Evolutionary conservation across 2,888 invertebrate genomes (phyloP).

Genomic region (Phoenoteleia sp.): DNA sequence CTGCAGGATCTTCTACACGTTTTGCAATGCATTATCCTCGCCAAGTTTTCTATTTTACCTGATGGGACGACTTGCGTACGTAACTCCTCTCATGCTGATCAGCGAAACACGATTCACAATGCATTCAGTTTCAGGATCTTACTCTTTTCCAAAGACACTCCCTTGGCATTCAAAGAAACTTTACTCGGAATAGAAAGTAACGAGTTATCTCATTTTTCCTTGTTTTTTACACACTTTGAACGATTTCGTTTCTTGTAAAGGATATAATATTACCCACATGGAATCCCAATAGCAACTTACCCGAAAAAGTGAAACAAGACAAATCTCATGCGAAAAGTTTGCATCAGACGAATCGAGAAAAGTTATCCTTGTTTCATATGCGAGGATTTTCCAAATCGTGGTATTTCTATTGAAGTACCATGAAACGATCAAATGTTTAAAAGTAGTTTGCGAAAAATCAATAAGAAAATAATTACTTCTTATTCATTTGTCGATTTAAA

Average conservation of each 20-base stretch:
- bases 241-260: constrained; percentile 55
- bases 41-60: constrained; percentile 70
- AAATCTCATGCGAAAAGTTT: constrained; percentile 35
- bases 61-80: constrained; percentile 70
- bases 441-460: too few relatives aligned
- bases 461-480: neutral
- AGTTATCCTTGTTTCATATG: too few relatives aligned
- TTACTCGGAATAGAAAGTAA: constrained; percentile 59
- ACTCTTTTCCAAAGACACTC: constrained; percentile 58
- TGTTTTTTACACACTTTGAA: constrained; percentile 39
- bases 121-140: constrained; percentile 62
- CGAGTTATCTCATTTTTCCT: constrained; percentile 57
- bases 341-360: neutral
- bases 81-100: constrained; percentile 67
- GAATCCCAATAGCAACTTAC: constrained; percentile 37
- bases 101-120: constrained; percentile 65
- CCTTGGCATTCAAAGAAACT: constrained; percentile 60
- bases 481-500: constrained; percentile 3
- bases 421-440: too few relatives aligned
- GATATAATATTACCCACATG: constrained; percentile 38
- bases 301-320: constrained; percentile 31
- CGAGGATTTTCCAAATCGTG: too few relatives aligned
- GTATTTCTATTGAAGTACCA: too few relatives aligned
- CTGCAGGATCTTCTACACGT: constrained; percentile 62
- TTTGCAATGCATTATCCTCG: constrained; percentile 70